These are phyloP conservation scores for Drosophila ambigua DNA, from an alignment of 1,140 invertebrate genomes.

Conservation along the genomic window DNA sequence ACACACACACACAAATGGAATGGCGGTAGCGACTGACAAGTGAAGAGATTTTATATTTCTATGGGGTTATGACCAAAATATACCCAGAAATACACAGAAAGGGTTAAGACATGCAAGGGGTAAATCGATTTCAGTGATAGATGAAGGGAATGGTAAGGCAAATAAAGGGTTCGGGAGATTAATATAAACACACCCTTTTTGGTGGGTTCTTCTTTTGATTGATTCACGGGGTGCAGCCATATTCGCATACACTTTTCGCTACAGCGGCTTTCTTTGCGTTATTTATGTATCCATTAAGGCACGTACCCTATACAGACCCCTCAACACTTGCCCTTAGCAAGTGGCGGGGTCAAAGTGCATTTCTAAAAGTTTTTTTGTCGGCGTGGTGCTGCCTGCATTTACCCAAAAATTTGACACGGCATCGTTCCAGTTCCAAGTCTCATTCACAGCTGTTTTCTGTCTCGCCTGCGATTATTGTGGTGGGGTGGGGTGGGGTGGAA, in stretches of 20 bases:
- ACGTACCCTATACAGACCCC: conserved; percentile 5
- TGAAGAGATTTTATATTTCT: conserved; percentile 3
- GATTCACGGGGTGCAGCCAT: neutral
- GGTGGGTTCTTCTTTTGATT: too few species aligned
- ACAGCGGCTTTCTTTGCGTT: conserved; percentile 1
- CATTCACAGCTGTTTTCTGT: conserved; percentile 53
- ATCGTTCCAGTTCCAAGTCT: neutral
- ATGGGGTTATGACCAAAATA: neutral
- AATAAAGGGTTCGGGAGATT: too few species aligned
- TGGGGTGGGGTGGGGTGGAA: too few species aligned
- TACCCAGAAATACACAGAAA: too few species aligned
- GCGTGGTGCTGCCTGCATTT: too few species aligned
- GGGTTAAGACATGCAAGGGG: too few species aligned
- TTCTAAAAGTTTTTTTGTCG: conserved; percentile 2
- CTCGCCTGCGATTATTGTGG: conserved; percentile 1
- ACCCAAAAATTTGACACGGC: conserved; percentile 32
- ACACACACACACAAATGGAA: neutral
- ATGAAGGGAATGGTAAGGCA: too few species aligned
- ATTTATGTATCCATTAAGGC: conserved; percentile 57
- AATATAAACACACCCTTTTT: too few species aligned
- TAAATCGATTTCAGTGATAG: too few species aligned
- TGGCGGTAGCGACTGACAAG: too few species aligned
- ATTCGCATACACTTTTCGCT: neutral
- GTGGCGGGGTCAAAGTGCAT: conserved; percentile 28
- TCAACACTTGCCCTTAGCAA: neutral